Conservation (phyloP, 2,888 invertebrate species). For the Bedellia somnulentella region DNA sequence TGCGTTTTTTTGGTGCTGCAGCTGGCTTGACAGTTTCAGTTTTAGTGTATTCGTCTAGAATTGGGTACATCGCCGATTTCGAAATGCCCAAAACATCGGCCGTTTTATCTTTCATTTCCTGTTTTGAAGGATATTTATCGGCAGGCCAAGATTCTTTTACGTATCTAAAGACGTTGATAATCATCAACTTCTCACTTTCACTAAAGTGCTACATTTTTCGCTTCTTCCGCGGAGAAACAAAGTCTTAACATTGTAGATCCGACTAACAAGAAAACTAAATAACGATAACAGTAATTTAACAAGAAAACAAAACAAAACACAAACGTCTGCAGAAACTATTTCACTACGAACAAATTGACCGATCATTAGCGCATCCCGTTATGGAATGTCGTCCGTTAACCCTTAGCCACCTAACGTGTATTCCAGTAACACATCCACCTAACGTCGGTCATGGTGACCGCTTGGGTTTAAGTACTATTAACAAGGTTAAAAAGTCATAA, state of each 20-base stretch:
- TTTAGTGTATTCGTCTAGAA: no score
- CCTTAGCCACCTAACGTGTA: conserved; percentile 4
- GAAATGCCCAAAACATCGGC: no score
- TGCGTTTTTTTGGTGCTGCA: not conserved
- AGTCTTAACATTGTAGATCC: no score
- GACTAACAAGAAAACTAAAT: no score
- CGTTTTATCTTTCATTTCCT: conserved; percentile 2
- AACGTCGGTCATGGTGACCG: conserved; percentile 6
- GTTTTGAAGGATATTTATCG: conserved; percentile 3
- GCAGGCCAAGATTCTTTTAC: conserved; percentile 3
- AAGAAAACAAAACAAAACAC: no score
- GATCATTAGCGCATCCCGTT: no score
- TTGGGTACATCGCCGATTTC: no score
- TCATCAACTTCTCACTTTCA: conserved; percentile 5
- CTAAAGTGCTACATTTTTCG: conserved; percentile 5
- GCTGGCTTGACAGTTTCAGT: not conserved
- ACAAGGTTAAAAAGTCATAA: not conserved
- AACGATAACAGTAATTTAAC: no score
- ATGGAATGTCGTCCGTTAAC: no score
- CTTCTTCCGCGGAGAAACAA: conserved; percentile 4
- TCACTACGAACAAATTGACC: no score
- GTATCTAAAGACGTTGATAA: conserved; percentile 5
- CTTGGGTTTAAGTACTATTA: not conserved
- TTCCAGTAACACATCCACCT: conserved; percentile 8
- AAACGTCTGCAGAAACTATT: no score